phyloP scores from a whole-genome alignment of 1,140 invertebrate genomes.

The Branchinecta lindahli region DNA sequence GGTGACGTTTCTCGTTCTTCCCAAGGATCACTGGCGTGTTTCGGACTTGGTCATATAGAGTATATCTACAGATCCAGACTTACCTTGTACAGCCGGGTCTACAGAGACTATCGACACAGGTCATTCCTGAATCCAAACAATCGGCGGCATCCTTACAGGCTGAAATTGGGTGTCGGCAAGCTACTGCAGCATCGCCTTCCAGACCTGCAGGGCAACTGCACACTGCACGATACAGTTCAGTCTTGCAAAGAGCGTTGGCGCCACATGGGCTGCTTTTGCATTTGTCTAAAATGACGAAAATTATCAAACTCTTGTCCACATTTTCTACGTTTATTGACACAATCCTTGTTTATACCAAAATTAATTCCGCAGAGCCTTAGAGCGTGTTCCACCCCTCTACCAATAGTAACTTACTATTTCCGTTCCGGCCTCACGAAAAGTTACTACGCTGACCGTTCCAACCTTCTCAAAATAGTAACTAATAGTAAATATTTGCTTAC shows the following conservation, averaged over 20 bases:
- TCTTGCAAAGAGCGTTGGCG: conserved; percentile 62
- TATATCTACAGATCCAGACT: conserved; percentile 16
- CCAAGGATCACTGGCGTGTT: no score
- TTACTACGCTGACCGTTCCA: no score
- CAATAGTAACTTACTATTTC: no score
- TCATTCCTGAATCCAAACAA: conserved; percentile 44
- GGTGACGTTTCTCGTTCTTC: no score
- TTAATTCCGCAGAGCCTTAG: no score
- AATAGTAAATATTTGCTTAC: no score
- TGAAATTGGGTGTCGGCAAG: conserved; percentile 48
- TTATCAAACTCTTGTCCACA: conserved; percentile 12
- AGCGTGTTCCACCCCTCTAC: no score
- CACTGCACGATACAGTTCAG: conserved; percentile 48
- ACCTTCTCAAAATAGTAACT: no score
- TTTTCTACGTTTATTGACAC: conserved; percentile 10
- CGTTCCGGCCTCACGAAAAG: no score
- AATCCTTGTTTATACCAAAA: no score
- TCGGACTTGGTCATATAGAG: no score
- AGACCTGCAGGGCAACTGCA: conserved; percentile 56
- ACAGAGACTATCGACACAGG: conserved; percentile 56
- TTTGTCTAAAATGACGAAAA: conserved; percentile 14
- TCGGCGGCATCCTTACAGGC: conserved; percentile 44
- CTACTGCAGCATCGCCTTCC: conserved; percentile 51
- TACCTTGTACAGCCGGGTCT: conserved; percentile 53
- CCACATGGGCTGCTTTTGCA: conserved; percentile 62